phyloP scores from a whole-genome alignment of 92 coral and sea anemone species.

The Epizoanthus ramosus region DNA sequence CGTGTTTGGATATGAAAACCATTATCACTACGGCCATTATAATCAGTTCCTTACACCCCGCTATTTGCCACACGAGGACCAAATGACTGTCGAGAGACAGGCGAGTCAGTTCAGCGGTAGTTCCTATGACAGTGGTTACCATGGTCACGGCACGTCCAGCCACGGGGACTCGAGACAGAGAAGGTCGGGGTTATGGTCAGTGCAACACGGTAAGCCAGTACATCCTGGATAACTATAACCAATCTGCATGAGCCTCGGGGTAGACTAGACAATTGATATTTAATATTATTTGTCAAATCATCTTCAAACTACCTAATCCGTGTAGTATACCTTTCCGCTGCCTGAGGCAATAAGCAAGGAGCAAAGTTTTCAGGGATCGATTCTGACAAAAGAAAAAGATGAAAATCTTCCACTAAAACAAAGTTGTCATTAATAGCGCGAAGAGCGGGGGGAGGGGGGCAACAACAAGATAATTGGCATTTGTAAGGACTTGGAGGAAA shows the following conservation, averaged over 20 bases:
- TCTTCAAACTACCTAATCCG: no score
- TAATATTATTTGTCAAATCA: no score
- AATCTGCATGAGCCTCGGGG: background rate
- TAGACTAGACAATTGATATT: background rate
- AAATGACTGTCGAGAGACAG: conserved; percentile 66
- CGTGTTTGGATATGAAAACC: conserved; percentile 81
- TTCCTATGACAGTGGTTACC: conserved; percentile 92
- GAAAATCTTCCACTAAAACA: no score
- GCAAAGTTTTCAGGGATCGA: no score
- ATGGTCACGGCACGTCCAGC: conserved; percentile 62
- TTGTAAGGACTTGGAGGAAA: no score
- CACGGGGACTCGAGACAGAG: conserved; percentile 65
- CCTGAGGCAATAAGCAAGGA: no score
- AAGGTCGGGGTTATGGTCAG: conserved; percentile 82
- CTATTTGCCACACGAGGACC: conserved; percentile 45
- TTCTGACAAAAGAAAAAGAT: no score
- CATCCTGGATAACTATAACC: background rate
- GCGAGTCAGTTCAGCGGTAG: conserved; percentile 94
- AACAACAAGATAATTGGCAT: no score
- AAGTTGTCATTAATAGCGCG: no score
- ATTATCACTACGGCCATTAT: conserved; percentile 54
- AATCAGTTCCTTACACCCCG: conserved; percentile 52
- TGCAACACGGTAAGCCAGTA: conserved; percentile 69
- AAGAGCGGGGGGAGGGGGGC: no score
- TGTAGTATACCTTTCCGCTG: no score